phyloP scores from a whole-genome alignment of 2,113 vertebrate genomes.

The Dasyurus viverrinus region DNA sequence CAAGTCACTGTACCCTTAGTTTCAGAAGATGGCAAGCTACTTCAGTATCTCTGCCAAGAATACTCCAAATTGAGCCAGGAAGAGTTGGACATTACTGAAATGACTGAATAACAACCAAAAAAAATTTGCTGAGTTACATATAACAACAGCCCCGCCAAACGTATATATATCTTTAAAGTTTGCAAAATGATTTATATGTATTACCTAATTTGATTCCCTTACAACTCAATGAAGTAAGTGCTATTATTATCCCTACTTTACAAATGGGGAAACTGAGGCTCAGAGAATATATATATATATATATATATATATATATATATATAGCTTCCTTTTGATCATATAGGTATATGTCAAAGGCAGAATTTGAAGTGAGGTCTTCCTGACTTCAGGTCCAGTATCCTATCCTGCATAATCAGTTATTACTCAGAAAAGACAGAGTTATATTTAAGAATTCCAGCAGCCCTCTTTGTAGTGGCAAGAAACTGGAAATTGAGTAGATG shows the following conservation, averaged over 20 bases:
- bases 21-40: not conserved
- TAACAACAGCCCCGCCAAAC: not conserved
- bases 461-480: too few relatives aligned
- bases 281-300: not conserved
- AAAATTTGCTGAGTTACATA: not conserved
- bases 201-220: not conserved
- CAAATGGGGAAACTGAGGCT: not conserved
- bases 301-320: not conserved
- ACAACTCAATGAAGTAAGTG: too few relatives aligned
- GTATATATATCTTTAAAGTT: not conserved
- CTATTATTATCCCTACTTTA: not conserved
- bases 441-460: slow-evolving; percentile 36
- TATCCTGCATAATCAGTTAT: not conserved
- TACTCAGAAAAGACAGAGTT: not conserved
- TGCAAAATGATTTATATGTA: not conserved
- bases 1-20: not conserved
- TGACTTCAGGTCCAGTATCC: not conserved
- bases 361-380: not conserved
- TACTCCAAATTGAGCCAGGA: not conserved
- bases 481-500: too few relatives aligned
- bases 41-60: not conserved
- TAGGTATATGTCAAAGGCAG: not conserved
- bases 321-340: not conserved
- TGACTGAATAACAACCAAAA: not conserved
- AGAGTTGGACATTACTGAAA: not conserved